Percentiles rank a stretch among this genome's conserved stretches.
Evolutionary conservation across 2,113 vertebrate genomes (phyloP).

Genomic region (Chascanopsetta lugubris): DNA sequence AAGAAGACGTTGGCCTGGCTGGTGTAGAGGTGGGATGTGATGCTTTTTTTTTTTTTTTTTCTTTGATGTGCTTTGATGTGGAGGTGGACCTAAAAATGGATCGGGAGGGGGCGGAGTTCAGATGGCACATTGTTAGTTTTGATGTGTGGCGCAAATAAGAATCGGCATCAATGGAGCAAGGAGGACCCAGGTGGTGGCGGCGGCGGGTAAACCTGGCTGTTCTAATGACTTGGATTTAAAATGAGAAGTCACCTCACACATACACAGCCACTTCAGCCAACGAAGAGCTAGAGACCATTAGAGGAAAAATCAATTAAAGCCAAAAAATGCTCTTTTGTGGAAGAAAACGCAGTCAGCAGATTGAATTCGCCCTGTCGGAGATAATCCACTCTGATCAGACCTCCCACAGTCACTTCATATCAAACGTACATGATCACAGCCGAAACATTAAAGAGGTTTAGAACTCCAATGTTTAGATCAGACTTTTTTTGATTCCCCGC

Average conservation of each 20-base stretch:
- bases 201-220: not conserved
- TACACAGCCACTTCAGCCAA: no score
- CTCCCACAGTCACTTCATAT: not conserved
- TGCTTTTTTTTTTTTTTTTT: constrained; percentile 6
- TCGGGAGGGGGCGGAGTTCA: constrained; percentile 1
- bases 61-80: constrained; percentile 19
- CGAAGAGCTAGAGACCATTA: no score
- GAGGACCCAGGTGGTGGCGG: not conserved
- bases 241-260: no score
- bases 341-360: not conserved
- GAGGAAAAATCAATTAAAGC: no score
- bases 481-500: not conserved
- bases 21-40: constrained; percentile 51
- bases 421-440: not conserved
- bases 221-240: no score
- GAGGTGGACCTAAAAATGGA: constrained; percentile 60
- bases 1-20: constrained; percentile 33
- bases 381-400: not conserved
- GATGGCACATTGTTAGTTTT: constrained; percentile 28
- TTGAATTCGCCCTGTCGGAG: not conserved
- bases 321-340: no score
- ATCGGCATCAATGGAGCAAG: not conserved
- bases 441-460: not conserved
- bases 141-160: constrained; percentile 27
- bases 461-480: not conserved